Conservation (phyloP, 2,797 vertebrate genomes). For the Glossophaga mutica region DNA sequence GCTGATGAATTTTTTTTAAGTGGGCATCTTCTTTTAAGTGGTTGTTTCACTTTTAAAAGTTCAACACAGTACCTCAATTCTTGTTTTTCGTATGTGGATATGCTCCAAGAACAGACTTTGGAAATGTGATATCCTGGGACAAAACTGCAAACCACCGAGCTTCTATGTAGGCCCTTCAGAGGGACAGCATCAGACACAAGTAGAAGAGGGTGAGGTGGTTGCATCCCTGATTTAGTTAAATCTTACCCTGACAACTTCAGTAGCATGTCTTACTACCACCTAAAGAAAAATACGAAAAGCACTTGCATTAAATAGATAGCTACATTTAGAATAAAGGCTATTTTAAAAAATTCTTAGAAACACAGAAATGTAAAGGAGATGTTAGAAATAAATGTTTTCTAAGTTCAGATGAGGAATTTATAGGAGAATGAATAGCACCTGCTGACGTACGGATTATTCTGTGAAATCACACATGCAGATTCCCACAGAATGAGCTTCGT, state of each 20-base stretch:
- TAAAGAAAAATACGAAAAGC: not conserved
- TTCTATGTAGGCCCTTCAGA: not conserved
- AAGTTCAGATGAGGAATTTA: not conserved
- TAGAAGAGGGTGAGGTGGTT: not conserved
- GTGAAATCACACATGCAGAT: not conserved
- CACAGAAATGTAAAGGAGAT: not conserved
- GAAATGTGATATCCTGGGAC: not conserved
- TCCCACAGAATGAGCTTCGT: not conserved
- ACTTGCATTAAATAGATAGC: not conserved
- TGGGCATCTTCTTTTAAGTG: not conserved
- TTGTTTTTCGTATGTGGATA: not conserved
- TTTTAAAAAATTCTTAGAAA: constrained; percentile 11
- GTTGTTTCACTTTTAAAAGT: not conserved
- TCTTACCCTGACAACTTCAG: not conserved
- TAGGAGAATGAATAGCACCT: not conserved
- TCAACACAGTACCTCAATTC: not conserved
- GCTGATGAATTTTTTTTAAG: not conserved
- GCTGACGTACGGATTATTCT: not conserved
- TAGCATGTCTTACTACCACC: not conserved
- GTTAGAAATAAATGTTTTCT: not conserved
- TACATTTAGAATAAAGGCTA: constrained; percentile 20
- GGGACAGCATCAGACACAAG: not conserved
- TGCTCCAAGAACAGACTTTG: not conserved
- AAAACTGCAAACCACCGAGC: not conserved
- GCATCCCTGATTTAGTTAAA: not conserved